Evolutionary conservation across 2,797 vertebrate species (phyloP).

Genomic region (Spheniscus humboldti): DNA sequence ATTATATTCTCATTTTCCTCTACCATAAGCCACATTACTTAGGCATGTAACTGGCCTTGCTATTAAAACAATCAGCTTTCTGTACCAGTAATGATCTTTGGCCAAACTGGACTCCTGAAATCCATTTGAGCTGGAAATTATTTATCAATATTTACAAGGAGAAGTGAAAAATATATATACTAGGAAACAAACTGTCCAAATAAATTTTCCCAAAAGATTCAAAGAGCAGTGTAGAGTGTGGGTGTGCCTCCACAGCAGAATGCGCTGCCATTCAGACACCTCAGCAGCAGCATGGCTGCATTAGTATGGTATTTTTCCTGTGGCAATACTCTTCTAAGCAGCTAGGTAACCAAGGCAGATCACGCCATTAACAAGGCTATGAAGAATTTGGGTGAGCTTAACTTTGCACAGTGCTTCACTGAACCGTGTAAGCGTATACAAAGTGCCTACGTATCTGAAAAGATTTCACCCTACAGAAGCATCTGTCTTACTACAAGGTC

Average conservation of each 20-base stretch:
- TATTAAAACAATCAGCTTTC: neutral
- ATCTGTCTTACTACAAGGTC: neutral
- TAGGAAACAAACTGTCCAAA: neutral
- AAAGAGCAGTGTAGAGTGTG: neutral
- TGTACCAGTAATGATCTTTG: neutral
- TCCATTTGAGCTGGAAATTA: neutral
- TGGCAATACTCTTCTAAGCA: neutral
- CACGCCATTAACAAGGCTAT: neutral
- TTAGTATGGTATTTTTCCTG: neutral
- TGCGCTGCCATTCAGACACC: neutral
- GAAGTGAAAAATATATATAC: neutral
- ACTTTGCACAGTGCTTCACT: neutral
- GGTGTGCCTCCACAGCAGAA: neutral
- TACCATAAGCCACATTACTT: neutral
- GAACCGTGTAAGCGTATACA: neutral
- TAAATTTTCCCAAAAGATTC: neutral
- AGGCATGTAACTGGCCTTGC: neutral
- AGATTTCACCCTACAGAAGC: neutral
- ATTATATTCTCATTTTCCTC: neutral
- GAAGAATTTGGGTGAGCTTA: neutral
- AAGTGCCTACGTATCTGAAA: neutral
- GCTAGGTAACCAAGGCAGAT: neutral
- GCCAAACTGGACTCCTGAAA: neutral
- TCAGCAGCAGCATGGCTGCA: neutral
- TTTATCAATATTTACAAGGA: neutral